These are phyloP conservation scores for Anastatus disparis DNA, from an alignment of 1,140 invertebrate species.

Conservation along the genomic window DNA sequence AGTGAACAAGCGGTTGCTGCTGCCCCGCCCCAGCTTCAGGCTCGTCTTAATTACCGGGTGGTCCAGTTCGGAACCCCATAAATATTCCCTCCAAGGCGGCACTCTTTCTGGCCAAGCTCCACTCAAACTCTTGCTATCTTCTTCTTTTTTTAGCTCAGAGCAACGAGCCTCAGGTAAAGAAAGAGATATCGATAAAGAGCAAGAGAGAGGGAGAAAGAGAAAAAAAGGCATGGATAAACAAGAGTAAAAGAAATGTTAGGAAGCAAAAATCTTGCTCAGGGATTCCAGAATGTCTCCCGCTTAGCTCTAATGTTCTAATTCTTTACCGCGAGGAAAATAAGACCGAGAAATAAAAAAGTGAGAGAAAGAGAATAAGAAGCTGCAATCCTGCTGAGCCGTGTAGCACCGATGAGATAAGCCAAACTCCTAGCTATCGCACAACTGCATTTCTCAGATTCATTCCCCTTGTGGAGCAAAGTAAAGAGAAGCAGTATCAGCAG, in stretches of 20 bases:
- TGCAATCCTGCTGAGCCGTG: conserved; percentile 12
- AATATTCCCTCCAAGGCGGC: conserved; percentile 59
- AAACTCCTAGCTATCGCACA: conserved; percentile 9
- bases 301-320: conserved; percentile 29
- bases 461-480: conserved; percentile 22
- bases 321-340: background rate
- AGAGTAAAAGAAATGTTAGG: conserved; percentile 7
- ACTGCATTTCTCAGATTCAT: conserved; percentile 53
- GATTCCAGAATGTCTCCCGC: conserved; percentile 29
- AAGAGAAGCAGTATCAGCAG: background rate
- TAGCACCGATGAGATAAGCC: conserved; percentile 45
- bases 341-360: background rate
- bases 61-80: conserved; percentile 62
- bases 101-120: conserved; percentile 56
- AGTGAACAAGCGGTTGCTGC: conserved; percentile 55
- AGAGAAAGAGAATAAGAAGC: background rate
- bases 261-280: conserved; percentile 11
- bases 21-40: conserved; percentile 60
- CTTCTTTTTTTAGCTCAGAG: no score
- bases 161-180: background rate
- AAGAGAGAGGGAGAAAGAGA: conserved; percentile 2
- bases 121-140: conserved; percentile 28
- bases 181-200: conserved; percentile 19
- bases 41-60: conserved; percentile 62
- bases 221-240: conserved; percentile 18